These are phyloP conservation scores for Thomomys bottae DNA, from an alignment of 2,113 vertebrate genomes.

Conservation along the genomic window DNA sequence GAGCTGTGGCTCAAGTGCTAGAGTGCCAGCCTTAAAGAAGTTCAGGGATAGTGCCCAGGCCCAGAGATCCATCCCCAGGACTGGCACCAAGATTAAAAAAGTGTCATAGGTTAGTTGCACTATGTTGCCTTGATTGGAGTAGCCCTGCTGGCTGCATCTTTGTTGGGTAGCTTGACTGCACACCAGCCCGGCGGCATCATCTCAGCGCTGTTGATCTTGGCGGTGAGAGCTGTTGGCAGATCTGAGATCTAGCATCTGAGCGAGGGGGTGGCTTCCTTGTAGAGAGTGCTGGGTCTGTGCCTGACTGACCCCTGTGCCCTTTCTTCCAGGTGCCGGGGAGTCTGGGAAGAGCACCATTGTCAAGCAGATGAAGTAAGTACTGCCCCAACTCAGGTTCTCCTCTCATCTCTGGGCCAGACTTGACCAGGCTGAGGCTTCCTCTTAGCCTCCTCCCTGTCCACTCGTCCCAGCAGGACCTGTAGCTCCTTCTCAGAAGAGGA, in stretches of 20 bases:
- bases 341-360: constrained; percentile 99
- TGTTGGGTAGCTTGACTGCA: neutral
- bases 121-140: neutral
- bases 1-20: no score
- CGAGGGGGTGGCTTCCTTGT: neutral
- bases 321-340: constrained; percentile 94
- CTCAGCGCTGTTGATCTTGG: neutral
- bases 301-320: constrained; percentile 69
- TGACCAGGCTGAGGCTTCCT: neutral
- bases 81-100: neutral
- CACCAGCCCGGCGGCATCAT: neutral
- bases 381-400: neutral
- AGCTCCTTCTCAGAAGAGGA: neutral
- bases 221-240: neutral
- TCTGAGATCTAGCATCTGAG: neutral
- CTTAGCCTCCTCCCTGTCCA: neutral
- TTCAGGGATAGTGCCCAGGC: no score
- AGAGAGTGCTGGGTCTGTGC: neutral
- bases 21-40: no score
- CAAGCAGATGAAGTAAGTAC: constrained; percentile 99
- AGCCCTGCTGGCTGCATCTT: neutral
- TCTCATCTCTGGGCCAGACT: neutral
- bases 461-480: neutral
- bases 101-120: neutral
- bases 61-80: no score